Conservation (phyloP, 2,888 invertebrate genomes). For the Amblyjoppa fuscipennis region DNA sequence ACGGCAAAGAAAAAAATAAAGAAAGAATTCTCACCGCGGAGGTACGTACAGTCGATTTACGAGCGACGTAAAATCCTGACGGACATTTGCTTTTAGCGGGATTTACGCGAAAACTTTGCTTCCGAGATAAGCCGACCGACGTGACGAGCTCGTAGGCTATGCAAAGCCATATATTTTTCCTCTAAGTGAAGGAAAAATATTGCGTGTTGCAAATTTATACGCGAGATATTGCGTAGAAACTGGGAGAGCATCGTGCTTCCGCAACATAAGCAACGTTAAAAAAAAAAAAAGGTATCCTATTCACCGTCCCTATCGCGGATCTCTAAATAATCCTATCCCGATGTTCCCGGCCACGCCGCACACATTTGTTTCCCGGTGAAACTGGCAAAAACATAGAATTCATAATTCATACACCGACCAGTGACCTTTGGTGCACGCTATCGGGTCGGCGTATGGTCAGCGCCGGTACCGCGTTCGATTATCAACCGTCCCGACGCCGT, state of each 20-base stretch:
- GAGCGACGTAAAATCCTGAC: slow-evolving; percentile 9
- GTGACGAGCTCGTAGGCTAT: not conserved
- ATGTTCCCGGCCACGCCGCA: slow-evolving; percentile 14
- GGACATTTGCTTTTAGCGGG: slow-evolving; percentile 1
- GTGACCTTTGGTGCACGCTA: slow-evolving; percentile 60
- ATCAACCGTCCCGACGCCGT: slow-evolving; percentile 55
- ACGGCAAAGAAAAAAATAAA: not conserved
- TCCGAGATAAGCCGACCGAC: not conserved
- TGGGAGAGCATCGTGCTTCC: not conserved
- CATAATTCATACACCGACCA: slow-evolving; percentile 76
- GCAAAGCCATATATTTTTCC: slow-evolving; percentile 1
- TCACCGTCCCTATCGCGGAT: not conserved
- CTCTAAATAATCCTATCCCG: not conserved
- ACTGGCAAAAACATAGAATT: slow-evolving; percentile 56
- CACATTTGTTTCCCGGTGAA: slow-evolving; percentile 8
- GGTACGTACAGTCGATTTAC: slow-evolving; percentile 8
- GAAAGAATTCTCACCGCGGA: not conserved
- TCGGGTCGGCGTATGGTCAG: not conserved
- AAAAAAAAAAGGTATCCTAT: not conserved
- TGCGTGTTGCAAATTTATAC: slow-evolving; percentile 8
- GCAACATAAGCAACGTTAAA: slow-evolving; percentile 1
- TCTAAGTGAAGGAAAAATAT: slow-evolving; percentile 9
- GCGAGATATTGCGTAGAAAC: not conserved
- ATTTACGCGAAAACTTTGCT: slow-evolving; percentile 17
- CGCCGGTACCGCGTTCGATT: slow-evolving; percentile 64